These are phyloP conservation scores for Punctoribates punctum DNA, from an alignment of 2,888 invertebrate genomes.

Conservation along the genomic window DNA sequence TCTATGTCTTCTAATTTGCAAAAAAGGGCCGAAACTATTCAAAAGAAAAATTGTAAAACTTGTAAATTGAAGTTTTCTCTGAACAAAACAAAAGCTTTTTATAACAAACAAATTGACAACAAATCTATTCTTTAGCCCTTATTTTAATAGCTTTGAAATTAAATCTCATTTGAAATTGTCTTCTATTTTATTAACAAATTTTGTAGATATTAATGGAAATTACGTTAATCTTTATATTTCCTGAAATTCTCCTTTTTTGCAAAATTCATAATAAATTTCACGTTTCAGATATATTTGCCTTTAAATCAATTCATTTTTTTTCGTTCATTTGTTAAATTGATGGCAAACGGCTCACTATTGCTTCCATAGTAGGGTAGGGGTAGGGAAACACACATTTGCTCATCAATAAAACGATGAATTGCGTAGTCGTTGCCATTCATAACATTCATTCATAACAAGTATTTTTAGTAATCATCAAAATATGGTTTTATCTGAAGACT, in stretches of 20 bases:
- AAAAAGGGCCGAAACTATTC: too few species aligned
- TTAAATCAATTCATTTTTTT: not conserved
- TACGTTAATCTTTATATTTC: conserved; percentile 8
- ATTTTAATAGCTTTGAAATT: too few species aligned
- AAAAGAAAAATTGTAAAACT: conserved; percentile 2
- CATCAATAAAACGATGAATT: too few species aligned
- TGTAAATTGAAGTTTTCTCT: conserved; percentile 32
- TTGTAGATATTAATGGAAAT: conserved; percentile 19
- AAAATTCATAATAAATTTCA: conserved; percentile 8
- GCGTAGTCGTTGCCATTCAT: too few species aligned
- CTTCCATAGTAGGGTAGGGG: too few species aligned
- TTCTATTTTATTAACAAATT: not conserved
- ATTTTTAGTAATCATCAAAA: too few species aligned
- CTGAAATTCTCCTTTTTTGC: not conserved
- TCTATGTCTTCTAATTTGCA: conserved; percentile 5
- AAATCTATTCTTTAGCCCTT: not conserved
- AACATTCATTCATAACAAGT: too few species aligned
- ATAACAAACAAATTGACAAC: conserved; percentile 22
- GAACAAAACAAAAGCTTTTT: conserved; percentile 1
- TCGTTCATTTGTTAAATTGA: not conserved
- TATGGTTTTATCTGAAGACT: too few species aligned
- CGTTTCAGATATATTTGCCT: not conserved
- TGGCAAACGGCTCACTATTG: too few species aligned
- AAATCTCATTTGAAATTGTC: not conserved
- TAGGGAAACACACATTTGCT: too few species aligned